These are phyloP conservation scores for Pyrrhia umbra DNA, from an alignment of 2,888 invertebrate species.

Conservation along the genomic window DNA sequence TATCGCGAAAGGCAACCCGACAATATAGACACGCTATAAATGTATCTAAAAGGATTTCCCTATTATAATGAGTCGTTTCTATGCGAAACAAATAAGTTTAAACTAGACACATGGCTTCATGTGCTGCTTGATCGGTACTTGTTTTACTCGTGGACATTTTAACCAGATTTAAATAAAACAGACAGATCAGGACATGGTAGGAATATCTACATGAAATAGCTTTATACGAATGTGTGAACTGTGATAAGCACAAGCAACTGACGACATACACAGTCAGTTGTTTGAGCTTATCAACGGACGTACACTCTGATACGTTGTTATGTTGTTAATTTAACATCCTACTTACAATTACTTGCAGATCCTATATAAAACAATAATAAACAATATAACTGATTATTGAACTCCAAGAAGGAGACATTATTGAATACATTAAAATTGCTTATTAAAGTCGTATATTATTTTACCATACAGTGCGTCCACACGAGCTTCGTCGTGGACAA, in stretches of 20 bases:
- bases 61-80: constrained; percentile 60
- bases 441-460: constrained; percentile 30
- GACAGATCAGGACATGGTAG: background rate
- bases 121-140: constrained; percentile 1
- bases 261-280: too few species aligned
- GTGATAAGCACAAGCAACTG: too few species aligned
- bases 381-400: constrained; percentile 14
- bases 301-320: constrained; percentile 37
- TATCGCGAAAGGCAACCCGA: constrained; percentile 46
- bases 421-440: constrained; percentile 45
- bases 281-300: constrained; percentile 51
- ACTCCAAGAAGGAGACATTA: constrained; percentile 37
- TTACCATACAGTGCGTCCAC: constrained; percentile 53
- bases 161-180: constrained; percentile 23
- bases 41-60: constrained; percentile 66
- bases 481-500: constrained; percentile 51
- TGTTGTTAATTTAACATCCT: constrained; percentile 34
- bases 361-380: constrained; percentile 22
- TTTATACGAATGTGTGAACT: constrained; percentile 4
- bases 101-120: constrained; percentile 8
- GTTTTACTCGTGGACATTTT: constrained; percentile 11
- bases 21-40: constrained; percentile 38
- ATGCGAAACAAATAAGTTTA: constrained; percentile 36
- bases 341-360: constrained; percentile 29
- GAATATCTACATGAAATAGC: constrained; percentile 15